Conservation (phyloP, 2,888 invertebrate genomes). For the Strigamia crassipes region DNA sequence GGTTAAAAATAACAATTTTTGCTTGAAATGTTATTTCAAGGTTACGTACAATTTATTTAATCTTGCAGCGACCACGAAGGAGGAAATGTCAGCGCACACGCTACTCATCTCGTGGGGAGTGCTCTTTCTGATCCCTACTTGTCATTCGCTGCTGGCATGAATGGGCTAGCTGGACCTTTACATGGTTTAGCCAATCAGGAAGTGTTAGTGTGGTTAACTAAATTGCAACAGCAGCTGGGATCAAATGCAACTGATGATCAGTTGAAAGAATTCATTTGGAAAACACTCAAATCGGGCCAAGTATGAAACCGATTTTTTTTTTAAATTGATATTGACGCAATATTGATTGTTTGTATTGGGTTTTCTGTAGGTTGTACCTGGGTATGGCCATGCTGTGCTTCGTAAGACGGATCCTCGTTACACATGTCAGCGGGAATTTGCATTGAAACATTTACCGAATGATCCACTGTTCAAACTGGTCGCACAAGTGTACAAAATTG, state of each 20-base stretch:
- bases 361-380: conserved; percentile 79
- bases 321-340: neutral
- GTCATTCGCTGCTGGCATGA: conserved; percentile 89
- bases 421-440: conserved; percentile 92
- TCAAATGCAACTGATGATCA: conserved; percentile 85
- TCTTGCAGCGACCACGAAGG: conserved; percentile 86
- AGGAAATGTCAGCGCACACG: conserved; percentile 94
- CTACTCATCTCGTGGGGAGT: conserved; percentile 90
- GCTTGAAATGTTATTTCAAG: neutral
- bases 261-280: conserved; percentile 96
- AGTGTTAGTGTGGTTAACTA: conserved; percentile 92
- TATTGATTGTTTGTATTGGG: neutral
- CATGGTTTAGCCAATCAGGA: conserved; percentile 92
- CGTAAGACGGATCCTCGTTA: conserved; percentile 93
- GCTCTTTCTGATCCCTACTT: conserved; percentile 93
- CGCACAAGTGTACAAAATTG: conserved; percentile 86
- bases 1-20: neutral
- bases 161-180: conserved; percentile 91
- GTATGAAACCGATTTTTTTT: conserved; percentile 51
- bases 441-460: conserved; percentile 87
- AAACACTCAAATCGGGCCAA: conserved; percentile 91
- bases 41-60: conserved; percentile 25
- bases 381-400: conserved; percentile 94
- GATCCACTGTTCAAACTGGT: conserved; percentile 91
- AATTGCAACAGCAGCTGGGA: conserved; percentile 82